Base-by-base conservation (phyloP, 2,113 vertebrate species). In the Odontesthes bonariensis region DNA sequence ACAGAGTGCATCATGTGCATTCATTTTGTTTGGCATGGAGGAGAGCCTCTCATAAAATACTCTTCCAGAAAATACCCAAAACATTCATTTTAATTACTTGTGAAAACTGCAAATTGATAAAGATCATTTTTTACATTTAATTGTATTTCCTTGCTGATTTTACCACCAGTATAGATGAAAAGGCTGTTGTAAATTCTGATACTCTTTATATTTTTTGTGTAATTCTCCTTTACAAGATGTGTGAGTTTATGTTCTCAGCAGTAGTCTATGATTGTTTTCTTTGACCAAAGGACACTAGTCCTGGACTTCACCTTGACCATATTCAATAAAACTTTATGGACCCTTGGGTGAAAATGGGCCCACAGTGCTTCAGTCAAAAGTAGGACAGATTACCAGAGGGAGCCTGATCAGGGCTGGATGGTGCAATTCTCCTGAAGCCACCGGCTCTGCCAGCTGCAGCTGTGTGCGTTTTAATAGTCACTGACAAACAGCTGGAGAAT, bases 241-340 rank as follows among this genome's bases (percentile, higher is more conserved):
- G 27, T 42, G 12, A 63, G 52, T n/a, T 44, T 23, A 16, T 57
- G 40, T 70, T 33, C 13, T 65, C 17, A 40, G 8, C n/a, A 27
- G 20, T 63, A 33, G 60, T 32, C 49, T 35, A 11, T 52, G 54
- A 51, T 75, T 69, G 5, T n/a, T 55, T 60, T 23, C 27, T 69
- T 61, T 75, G 54, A 79, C 68, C 73, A 49, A 22, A 67, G 55
- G 58, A 84, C 58, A 55, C 49, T 8, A 64, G 52, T 64, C 59
- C 71, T 32, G 44, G 27, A 70, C 82, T 86, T 91, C 81, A 90
- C 85, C 85, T 90, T 91, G 89, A 89, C 82, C 59, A 75, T 72
- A 84, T 81, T 69, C 69, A 58, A 57, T 69, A 56, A 56, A 77
- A 42, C 67, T 82, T 71, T 83, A 38, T 60, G 44, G 53, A 69